Conservation (phyloP, 2,113 vertebrate genomes). For the Propithecus coquereli region DNA sequence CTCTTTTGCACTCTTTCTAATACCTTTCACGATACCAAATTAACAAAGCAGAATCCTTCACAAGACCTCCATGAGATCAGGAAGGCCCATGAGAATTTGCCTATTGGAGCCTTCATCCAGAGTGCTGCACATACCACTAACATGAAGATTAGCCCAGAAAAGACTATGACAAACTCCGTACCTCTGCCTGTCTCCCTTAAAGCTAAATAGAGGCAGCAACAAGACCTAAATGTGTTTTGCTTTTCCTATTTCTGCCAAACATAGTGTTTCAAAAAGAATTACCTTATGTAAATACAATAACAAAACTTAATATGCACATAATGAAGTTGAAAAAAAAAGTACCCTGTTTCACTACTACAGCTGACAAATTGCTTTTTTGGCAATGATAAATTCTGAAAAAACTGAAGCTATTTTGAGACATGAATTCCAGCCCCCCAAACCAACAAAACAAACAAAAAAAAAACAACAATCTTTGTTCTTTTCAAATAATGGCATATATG, state of each 20-base stretch:
- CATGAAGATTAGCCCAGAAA: not conserved
- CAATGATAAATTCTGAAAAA: constrained; percentile 54
- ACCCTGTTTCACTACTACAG: not conserved
- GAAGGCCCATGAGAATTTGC: not conserved
- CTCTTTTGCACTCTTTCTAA: not conserved
- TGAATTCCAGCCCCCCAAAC: constrained; percentile 10
- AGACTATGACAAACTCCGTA: not conserved
- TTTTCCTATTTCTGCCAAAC: constrained; percentile 46
- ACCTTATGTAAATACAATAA: constrained; percentile 54
- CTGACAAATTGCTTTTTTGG: constrained; percentile 39
- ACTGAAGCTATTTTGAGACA: constrained; percentile 35
- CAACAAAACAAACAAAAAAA: not conserved
- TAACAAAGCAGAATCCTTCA: not conserved
- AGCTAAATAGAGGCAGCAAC: constrained; percentile 39
- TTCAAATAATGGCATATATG: constrained; percentile 10
- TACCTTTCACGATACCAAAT: not conserved
- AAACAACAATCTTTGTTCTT: constrained; percentile 30
- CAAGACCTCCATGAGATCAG: not conserved
- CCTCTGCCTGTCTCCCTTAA: not conserved
- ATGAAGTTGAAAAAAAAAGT: constrained; percentile 35
- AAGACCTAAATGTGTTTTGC: constrained; percentile 17
- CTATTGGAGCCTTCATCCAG: not conserved
- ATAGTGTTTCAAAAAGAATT: constrained; percentile 46
- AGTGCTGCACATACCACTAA: not conserved
- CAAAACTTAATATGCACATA: constrained; percentile 22